These are phyloP conservation scores for Hapalemur alaotrensis DNA, from an alignment of 2,797 vertebrate genomes.

Conservation along the genomic window DNA sequence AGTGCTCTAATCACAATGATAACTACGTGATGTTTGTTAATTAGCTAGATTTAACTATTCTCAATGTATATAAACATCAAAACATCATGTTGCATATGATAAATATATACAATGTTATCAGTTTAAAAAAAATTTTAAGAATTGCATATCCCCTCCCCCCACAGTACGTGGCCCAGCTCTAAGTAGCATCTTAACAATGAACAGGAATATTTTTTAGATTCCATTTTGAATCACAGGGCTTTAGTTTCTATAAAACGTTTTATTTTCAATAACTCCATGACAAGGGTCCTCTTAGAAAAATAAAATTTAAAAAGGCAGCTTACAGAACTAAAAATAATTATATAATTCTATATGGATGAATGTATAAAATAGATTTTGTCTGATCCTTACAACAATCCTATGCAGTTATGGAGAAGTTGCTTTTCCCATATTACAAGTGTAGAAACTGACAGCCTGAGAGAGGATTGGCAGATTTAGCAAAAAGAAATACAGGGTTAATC, in stretches of 20 bases:
- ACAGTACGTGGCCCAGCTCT: background rate
- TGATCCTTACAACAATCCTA: background rate
- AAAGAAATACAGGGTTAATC: background rate
- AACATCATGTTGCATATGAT: background rate
- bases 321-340: background rate
- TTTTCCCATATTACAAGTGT: background rate
- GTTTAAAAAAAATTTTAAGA: background rate
- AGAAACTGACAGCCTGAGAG: background rate
- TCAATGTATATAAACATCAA: background rate
- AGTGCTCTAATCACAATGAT: background rate
- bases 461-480: background rate
- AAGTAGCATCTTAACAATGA: background rate
- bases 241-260: background rate
- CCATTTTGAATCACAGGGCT: background rate
- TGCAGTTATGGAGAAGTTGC: background rate
- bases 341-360: background rate
- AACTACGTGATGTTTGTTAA: background rate
- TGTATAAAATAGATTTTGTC: background rate
- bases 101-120: background rate
- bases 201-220: background rate
- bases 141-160: background rate
- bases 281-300: background rate
- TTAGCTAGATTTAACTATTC: background rate
- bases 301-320: background rate
- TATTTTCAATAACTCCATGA: background rate